Evolutionary conservation across 2,888 invertebrate genomes (phyloP), one percentile per base, ranked within the genome.

Genomic region (Drosophila meridionalis): DNA sequence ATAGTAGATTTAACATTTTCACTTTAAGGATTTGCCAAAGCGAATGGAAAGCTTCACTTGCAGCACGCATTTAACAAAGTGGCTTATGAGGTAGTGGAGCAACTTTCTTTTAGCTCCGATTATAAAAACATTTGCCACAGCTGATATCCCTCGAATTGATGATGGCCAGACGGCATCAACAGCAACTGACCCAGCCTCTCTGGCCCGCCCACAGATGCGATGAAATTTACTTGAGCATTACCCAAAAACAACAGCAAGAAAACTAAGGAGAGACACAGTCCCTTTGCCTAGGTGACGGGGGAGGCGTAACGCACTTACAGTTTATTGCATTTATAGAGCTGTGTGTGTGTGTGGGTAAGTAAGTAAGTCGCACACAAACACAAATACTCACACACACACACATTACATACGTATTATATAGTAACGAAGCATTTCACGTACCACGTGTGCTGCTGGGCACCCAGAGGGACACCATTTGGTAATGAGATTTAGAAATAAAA

Each of bases 401-500:
- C 32, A 4, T 30, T 36, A 45, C 43, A 36, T 47, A 48, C 30
- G 45, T 53, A 38, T 40, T 50, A 59, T 26, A 58, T 34, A 52
- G 14, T 60, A 47, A 38, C 20, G 57, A n/a, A 20, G 43, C 66
- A 42, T 58, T 67, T 43, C 67, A 69, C 68, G 61, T 69, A 72
- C 55, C 75, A 67, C 80, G 76, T 67, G 68, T 81, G 69, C 38
- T 57, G 36, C 38, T 34, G 53, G 64, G 56, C 84, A 71, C 67
- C 87, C 77, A 70, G 73, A 77, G 90, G 90, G 88, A 87, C 90
- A 88, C 86, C 86, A 87, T 90, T 87, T 90, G 83, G 90, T 87
- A 87, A 87, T 87, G 90, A 87, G 86, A 87, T 87, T 87, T 87
- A 87, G 86, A 90, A 87, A 87, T 87, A 87, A 81, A 87, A 90